Conservation (phyloP, 2,113 vertebrate genomes). For the Rousettus leschenaultii region DNA sequence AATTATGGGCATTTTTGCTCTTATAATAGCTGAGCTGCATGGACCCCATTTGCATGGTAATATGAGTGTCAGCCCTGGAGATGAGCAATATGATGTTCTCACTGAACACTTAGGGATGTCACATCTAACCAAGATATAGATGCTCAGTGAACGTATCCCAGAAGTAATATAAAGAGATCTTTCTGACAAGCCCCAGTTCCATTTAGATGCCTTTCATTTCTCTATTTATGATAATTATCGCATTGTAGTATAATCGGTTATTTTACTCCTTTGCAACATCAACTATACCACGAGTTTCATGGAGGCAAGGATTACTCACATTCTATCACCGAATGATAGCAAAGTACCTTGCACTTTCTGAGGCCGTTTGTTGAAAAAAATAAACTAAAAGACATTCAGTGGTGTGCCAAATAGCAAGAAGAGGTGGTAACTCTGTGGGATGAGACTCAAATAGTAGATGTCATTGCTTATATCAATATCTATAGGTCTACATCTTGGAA, state of each 20-base stretch:
- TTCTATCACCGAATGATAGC: not conserved
- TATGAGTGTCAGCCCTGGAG: not conserved
- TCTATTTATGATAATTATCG: not conserved
- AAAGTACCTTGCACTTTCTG: not conserved
- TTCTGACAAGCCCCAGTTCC: not conserved
- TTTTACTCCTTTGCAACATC: not conserved
- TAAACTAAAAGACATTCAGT: not conserved
- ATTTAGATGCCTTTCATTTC: not conserved
- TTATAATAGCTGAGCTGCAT: not conserved
- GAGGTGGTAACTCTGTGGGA: not conserved
- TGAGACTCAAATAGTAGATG: not conserved
- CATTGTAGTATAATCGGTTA: not conserved
- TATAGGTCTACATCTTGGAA: not conserved
- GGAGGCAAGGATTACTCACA: not conserved
- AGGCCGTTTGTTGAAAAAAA: not conserved
- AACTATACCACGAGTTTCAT: not conserved
- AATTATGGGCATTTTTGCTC: not conserved
- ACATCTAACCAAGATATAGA: not conserved
- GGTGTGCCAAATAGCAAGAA: not conserved
- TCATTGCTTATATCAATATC: not conserved
- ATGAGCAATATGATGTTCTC: not conserved
- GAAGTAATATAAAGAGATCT: not conserved
- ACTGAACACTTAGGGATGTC: not conserved
- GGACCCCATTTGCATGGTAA: not conserved
- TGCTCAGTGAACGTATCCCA: not conserved